Base-by-base conservation (phyloP, 53 echinoderm and acorn worm genomes). In the Henricia sp. region DNA sequence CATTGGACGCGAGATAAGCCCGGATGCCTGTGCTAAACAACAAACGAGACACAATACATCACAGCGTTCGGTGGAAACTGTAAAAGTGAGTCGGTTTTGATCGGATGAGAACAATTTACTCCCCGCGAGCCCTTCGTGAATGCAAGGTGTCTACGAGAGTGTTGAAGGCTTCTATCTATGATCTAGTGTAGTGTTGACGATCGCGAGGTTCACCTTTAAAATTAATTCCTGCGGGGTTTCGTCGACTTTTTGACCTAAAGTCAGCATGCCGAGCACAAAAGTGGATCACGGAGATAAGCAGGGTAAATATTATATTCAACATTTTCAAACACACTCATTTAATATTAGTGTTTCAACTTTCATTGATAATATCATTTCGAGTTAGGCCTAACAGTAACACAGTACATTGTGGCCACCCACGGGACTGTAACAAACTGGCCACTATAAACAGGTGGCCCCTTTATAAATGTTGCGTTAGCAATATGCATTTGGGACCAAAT, bases 251-350 rank as follows among this genome's bases (percentile, higher is more conserved):
- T n/a, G n/a, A n/a, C n/a, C n/a, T n/a, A 12, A 68, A n/a, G n/a
- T n/a, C n/a, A n/a, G n/a, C n/a, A 80, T 80, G 80, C 80, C 80
- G 64, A 64, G 65, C 63, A 62, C 80, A 4, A 80, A 64, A 33
- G 80, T 80, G 80, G 80, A 80, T 16, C 80, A 80, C n/a, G 20
- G 32, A 11, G 50, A 80, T 35, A 80, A 80, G 34, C 80, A 80
- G 63, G 80, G 80, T 80, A 80, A 80, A 16, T 76, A 76, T 21
- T 10, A 75, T 29, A 13, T 1, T 2, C 2, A 27, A 25, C 14
- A 24, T 23, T 11, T 0, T 58, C 58, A 12, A 58, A 3, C 10
- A 4, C 28, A 14, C 26, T 23, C 58, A 2, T 55, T 1, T 10
- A 11, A 25, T 14, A 25, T 2, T 27, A 24, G 12, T 1, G 0